These are phyloP conservation scores for Trachelus stipa DNA, from an alignment of 2,888 invertebrate genomes.

Conservation along the genomic window DNA sequence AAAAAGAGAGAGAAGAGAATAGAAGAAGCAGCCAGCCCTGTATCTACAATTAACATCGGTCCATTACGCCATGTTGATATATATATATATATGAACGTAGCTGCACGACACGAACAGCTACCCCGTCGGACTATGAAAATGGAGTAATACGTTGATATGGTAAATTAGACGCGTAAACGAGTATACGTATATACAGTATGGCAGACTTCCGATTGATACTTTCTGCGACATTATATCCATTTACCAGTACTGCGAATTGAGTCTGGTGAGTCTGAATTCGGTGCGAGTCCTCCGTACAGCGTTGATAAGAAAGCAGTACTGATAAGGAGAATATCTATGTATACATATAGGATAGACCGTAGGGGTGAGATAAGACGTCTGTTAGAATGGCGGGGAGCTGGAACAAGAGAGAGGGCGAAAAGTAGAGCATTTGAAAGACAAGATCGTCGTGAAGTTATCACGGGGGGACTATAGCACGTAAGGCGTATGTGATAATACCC, in stretches of 20 bases:
- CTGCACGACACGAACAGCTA: background rate
- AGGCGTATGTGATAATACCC: background rate
- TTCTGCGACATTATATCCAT: background rate
- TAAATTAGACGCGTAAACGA: background rate
- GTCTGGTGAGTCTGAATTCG: background rate
- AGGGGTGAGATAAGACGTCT: background rate
- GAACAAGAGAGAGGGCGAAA: background rate
- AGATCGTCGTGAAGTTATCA: background rate
- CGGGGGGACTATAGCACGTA: background rate
- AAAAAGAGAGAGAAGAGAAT: background rate
- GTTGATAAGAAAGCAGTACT: background rate
- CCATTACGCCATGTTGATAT: background rate
- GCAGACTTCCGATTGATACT: background rate
- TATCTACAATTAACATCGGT: constrained; percentile 13
- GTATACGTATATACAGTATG: background rate
- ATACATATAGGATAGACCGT: background rate
- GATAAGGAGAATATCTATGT: background rate
- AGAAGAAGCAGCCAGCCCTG: background rate
- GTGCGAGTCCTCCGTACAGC: background rate
- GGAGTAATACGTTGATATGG: background rate
- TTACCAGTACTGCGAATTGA: background rate
- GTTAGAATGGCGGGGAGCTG: background rate
- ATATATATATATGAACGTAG: background rate
- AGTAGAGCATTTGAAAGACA: background rate
- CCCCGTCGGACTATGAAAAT: background rate